Percentiles rank a stretch among this genome's conserved stretches.
Conservation (phyloP, 2,888 invertebrate genomes). For the Orchesellides sinensis region DNA sequence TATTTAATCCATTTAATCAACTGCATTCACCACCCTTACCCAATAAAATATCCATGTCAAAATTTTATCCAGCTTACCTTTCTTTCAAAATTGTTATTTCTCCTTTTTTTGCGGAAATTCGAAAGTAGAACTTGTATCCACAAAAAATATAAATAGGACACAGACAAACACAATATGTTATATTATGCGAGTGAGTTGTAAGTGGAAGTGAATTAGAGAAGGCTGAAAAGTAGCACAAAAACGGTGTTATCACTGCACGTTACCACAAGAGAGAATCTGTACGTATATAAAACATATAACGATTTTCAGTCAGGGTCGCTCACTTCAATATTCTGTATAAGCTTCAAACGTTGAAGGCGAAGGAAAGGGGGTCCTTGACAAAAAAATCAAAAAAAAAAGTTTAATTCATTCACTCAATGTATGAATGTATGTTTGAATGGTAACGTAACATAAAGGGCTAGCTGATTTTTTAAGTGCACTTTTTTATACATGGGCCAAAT, state of each 20-base stretch:
- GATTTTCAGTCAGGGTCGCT: slow-evolving; percentile 52
- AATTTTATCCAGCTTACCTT: no score
- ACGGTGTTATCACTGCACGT: no score
- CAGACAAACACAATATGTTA: slow-evolving; percentile 60
- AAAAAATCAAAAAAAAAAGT: slow-evolving; percentile 50
- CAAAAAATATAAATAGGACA: no score
- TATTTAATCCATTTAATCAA: no score
- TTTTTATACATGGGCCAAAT: neutral
- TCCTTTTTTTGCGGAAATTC: no score
- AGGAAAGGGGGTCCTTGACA: slow-evolving; percentile 66
- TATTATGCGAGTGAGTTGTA: slow-evolving; percentile 16
- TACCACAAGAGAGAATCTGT: slow-evolving; percentile 57
- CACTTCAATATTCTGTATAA: neutral
- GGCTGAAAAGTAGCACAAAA: slow-evolving; percentile 58
- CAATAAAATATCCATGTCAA: no score
- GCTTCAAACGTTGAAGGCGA: slow-evolving; percentile 43
- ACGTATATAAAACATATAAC: slow-evolving; percentile 46
- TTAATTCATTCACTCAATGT: slow-evolving; percentile 46
- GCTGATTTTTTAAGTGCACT: neutral
- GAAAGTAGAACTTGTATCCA: no score
- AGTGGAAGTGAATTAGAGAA: slow-evolving; percentile 61
- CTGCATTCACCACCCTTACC: no score
- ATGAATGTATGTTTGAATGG: slow-evolving; percentile 14
- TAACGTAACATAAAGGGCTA: slow-evolving; percentile 6
- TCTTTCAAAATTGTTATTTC: no score